Evolutionary conservation across 2,797 vertebrate species (phyloP).

Genomic region (Gallinago stenura): DNA sequence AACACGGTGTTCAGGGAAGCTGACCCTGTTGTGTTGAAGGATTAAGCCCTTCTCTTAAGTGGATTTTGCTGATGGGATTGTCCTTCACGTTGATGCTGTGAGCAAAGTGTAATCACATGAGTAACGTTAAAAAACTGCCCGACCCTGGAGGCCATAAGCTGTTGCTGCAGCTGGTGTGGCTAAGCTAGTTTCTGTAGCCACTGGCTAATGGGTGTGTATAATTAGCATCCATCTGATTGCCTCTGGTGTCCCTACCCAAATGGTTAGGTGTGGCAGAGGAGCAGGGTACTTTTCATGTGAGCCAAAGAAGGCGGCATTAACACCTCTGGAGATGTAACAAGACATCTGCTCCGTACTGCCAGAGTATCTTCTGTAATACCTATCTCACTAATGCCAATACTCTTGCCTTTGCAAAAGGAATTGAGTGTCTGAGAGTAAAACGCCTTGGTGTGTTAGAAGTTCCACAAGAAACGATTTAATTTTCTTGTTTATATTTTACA

Average conservation of each 20-base stretch:
- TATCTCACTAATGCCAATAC: not conserved
- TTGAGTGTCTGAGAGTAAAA: not conserved
- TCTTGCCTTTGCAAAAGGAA: not conserved
- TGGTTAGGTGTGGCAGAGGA: not conserved
- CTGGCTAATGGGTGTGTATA: not conserved
- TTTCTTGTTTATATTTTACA: conserved; percentile 72
- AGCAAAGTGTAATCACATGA: not conserved
- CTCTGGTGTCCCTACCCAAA: not conserved
- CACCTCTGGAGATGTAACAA: rapidly evolving
- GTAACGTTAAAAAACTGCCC: not conserved
- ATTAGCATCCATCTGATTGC: not conserved
- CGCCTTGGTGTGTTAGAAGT: not conserved
- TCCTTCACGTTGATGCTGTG: not conserved
- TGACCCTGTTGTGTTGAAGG: not conserved
- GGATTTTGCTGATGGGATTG: conserved; percentile 37
- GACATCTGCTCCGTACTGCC: not conserved
- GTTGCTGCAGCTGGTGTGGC: not conserved
- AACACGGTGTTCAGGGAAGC: not conserved
- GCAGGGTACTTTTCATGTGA: not conserved
- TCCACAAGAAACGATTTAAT: not conserved
- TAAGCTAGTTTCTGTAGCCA: not conserved
- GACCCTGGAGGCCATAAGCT: not conserved
- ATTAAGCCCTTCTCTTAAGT: not conserved
- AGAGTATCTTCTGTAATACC: not conserved
- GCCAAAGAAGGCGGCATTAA: not conserved